Evolutionary conservation across 2,888 invertebrate genomes (phyloP), one percentile per base, ranked within the genome.

Genomic region (Acrobasis repandana): DNA sequence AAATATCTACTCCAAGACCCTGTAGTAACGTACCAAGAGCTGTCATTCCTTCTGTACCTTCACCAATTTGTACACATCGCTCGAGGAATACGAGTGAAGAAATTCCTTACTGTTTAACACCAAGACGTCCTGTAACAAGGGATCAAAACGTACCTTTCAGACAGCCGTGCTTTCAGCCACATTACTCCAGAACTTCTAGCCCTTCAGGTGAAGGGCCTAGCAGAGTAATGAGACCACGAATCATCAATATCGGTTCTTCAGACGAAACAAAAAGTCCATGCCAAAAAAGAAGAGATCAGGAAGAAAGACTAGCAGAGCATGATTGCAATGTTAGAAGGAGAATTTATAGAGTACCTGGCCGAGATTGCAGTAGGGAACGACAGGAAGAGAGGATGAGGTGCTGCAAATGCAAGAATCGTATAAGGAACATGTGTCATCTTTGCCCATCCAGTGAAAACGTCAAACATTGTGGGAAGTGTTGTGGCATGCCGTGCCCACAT

Each of bases 401-500:
- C 46, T 77, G 70, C 46, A 64, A 57, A n/a, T 76, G 74, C 34
- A 65, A 64, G 16, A 65, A 68, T 43, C 71, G 66, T 16, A 46
- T 66, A 0, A 70, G 63, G 18, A 48, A 33, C 52, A n/a, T 51
- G 11, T 61, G 62, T 8, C 43, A 43, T 0, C 34, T 43, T 20
- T 57, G 38, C 48, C 47, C 46, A 18, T 56, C 57, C 9, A 50
- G 52, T 43, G 60, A 66, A 9, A 67, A 66, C 0, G 43, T 74
- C 58, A 70, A 67, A 10, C 65, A 57, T 2, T 80, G 80, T 49
- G 51, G 74, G 0, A 80, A 75, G 57, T 80, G 81, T 47, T 76
- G 76, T 62, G 80, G 79, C 2, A 58, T 65, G 0, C 72, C 71
- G 15, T 83, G 84, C 62, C 83, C 84, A 0, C 73, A 75, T 56